These are phyloP conservation scores for Oreochromis grahami DNA, from an alignment of 2,797 vertebrate species.

Conservation along the genomic window DNA sequence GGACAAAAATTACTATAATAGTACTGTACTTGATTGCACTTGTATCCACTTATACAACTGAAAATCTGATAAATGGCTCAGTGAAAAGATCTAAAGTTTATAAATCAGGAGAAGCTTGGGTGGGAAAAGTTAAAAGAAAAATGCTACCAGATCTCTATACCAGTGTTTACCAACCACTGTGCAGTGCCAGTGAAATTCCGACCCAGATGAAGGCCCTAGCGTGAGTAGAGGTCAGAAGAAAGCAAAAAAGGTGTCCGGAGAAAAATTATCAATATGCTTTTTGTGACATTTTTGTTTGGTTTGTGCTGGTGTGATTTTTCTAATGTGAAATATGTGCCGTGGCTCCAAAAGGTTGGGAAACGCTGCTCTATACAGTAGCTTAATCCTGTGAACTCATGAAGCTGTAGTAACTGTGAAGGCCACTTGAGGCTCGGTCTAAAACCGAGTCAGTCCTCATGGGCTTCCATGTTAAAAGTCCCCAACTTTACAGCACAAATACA, in stretches of 20 bases:
- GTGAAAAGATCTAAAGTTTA: background rate
- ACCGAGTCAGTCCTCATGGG: background rate
- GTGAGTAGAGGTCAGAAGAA: background rate
- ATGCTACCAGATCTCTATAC: background rate
- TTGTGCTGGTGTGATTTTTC: background rate
- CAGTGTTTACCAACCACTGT: background rate
- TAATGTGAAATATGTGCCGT: background rate
- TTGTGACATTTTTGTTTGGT: background rate
- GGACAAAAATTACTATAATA: background rate
- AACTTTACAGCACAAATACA: background rate
- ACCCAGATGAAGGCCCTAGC: background rate
- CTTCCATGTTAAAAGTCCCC: background rate
- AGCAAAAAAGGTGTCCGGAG: fast-evolving
- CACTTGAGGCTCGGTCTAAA: background rate
- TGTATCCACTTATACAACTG: fast-evolving
- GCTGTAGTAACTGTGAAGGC: background rate
- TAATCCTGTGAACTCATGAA: background rate
- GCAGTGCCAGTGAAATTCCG: fast-evolving
- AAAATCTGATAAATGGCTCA: background rate
- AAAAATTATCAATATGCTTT: fast-evolving
- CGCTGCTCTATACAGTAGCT: background rate
- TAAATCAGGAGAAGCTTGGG: fast-evolving
- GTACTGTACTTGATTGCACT: background rate
- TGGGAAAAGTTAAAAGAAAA: background rate
- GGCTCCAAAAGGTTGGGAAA: background rate